phyloP scores from a whole-genome alignment of 2,888 invertebrate genomes.

The Elgonia sp. region DNA sequence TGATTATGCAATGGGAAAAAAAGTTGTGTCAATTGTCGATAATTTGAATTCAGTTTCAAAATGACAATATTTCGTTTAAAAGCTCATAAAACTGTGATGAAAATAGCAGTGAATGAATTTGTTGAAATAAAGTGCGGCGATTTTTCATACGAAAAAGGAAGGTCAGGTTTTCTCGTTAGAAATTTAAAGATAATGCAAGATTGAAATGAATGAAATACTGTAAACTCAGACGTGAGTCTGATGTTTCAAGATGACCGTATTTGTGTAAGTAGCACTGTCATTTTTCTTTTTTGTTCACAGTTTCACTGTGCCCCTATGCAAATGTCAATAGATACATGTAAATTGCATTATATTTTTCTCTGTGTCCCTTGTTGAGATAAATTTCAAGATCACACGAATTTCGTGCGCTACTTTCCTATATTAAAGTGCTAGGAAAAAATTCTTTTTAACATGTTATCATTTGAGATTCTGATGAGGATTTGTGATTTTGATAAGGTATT shows the following conservation, averaged over 20 bases:
- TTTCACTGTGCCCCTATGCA: conserved; percentile 68
- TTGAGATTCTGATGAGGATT: no score
- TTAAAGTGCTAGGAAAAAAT: neutral
- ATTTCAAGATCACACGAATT: conserved; percentile 55
- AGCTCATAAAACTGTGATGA: no score
- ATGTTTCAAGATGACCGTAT: conserved; percentile 65
- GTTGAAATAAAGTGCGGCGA: neutral
- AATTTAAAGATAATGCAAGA: neutral
- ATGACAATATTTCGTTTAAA: neutral
- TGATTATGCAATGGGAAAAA: neutral
- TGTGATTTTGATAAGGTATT: no score
- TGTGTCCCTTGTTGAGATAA: conserved; percentile 34
- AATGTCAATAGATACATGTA: conserved; percentile 64
- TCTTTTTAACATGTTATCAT: neutral
- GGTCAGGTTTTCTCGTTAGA: neutral
- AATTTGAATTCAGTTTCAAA: conserved; percentile 3
- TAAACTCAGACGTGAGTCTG: conserved; percentile 20
- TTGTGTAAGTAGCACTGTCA: conserved; percentile 64
- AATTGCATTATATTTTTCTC: conserved; percentile 67
- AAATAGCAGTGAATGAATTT: no score
- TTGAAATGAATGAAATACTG: conserved; percentile 1
- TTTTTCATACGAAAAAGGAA: neutral
- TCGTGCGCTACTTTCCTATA: conserved; percentile 55
- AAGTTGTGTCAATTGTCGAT: neutral
- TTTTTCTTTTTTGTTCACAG: conserved; percentile 48